Conservation (phyloP, 2,888 invertebrate genomes). For the Hylaea fasciaria region DNA sequence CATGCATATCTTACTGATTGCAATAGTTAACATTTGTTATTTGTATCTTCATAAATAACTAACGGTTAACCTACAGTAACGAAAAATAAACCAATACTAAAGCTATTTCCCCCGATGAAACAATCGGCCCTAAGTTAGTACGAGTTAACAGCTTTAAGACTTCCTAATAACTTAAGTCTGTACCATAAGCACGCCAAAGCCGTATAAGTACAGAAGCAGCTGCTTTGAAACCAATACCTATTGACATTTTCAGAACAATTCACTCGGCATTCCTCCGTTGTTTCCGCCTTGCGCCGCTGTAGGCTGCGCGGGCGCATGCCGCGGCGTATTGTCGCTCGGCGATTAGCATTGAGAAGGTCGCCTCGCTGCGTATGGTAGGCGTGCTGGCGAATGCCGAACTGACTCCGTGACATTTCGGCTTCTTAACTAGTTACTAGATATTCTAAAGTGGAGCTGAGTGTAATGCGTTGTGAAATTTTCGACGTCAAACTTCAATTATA, state of each 20-base stretch:
- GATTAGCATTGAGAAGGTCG: slow-evolving; percentile 80
- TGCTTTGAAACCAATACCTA: slow-evolving; percentile 17
- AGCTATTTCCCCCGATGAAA: too few species aligned
- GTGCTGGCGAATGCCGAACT: slow-evolving; percentile 61
- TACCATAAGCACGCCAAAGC: background rate
- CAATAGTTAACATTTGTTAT: too few species aligned
- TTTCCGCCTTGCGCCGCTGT: slow-evolving; percentile 38
- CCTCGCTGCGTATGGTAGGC: slow-evolving; percentile 62
- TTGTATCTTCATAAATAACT: too few species aligned
- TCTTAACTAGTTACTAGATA: slow-evolving; percentile 47
- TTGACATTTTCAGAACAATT: slow-evolving; percentile 34
- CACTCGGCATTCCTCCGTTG: slow-evolving; percentile 25
- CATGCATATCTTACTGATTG: too few species aligned
- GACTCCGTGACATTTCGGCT: slow-evolving; percentile 64
- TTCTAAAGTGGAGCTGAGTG: slow-evolving; percentile 30
- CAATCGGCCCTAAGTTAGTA: too few species aligned
- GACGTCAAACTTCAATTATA: too few species aligned
- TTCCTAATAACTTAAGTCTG: too few species aligned
- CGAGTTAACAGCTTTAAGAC: too few species aligned
- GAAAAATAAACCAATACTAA: too few species aligned
- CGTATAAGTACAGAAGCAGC: slow-evolving; percentile 13
- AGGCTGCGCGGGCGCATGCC: slow-evolving; percentile 45
- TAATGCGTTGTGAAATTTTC: background rate
- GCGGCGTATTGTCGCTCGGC: slow-evolving; percentile 32
- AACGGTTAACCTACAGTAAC: too few species aligned